Evolutionary conservation across 2,113 vertebrate genomes (phyloP).

Genomic region (Neogobius melanostomus): DNA sequence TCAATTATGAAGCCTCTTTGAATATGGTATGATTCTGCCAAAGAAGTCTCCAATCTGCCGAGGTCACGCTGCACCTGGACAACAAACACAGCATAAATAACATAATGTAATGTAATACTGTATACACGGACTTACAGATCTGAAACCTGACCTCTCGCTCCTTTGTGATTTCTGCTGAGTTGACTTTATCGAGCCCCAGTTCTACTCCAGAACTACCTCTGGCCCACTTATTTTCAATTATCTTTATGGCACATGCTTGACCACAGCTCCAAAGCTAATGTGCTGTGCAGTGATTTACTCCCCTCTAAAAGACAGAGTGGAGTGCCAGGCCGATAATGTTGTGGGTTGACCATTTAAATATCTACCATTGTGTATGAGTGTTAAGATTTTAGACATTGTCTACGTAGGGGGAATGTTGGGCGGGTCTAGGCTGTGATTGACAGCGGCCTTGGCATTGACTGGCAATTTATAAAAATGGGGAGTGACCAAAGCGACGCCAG

Average conservation of each 20-base stretch:
- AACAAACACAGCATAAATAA: conserved; percentile 15
- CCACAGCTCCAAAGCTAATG: conserved; percentile 52
- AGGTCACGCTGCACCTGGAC: conserved; percentile 76
- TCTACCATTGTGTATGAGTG: too few relatives aligned
- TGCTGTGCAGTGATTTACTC: conserved; percentile 52
- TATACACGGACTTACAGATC: background rate
- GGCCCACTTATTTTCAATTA: conserved; percentile 61
- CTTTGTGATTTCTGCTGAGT: conserved; percentile 33
- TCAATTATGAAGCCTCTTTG: conserved; percentile 73
- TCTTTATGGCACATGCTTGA: conserved; percentile 58
- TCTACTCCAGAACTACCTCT: conserved; percentile 13
- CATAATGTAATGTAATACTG: background rate
- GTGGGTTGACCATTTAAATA: conserved; percentile 7
- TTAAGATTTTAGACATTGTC: too few relatives aligned
- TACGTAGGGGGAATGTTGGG: too few relatives aligned
- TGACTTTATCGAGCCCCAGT: conserved; percentile 1
- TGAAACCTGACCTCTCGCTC: conserved; percentile 23
- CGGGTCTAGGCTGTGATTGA: too few relatives aligned
- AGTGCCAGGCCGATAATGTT: background rate
- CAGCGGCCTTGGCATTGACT: too few relatives aligned
- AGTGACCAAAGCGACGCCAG: too few relatives aligned
- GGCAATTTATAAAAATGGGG: too few relatives aligned
- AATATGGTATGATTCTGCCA: conserved; percentile 47
- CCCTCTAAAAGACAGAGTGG: background rate
- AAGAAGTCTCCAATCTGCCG: conserved; percentile 70